A percentile compares a stretch with the other conserved stretches of the same genome.
Evolutionary conservation across 1,140 invertebrate species (phyloP).

Genomic region (Bombus difficillimus): DNA sequence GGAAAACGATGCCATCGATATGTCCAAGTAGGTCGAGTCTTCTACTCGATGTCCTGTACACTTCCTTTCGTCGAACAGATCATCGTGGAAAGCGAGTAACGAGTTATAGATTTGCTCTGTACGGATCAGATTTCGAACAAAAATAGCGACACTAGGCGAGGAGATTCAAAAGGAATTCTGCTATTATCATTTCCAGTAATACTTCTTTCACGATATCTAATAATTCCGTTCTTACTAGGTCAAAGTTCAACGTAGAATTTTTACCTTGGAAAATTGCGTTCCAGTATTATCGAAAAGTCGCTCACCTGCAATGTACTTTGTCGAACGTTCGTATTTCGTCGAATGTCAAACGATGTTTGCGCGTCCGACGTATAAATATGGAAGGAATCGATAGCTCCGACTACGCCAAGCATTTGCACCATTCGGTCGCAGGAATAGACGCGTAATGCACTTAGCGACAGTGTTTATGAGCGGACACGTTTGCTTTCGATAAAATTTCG

Average conservation of each 20-base stretch:
- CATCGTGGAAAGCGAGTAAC: neutral
- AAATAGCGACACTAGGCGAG: neutral
- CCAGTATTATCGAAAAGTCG: neutral
- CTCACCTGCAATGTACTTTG: neutral
- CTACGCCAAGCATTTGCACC: neutral
- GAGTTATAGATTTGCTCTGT: neutral
- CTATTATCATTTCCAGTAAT: neutral
- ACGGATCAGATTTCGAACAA: neutral
- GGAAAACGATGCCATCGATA: conserved; percentile 20
- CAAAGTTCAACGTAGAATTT: neutral
- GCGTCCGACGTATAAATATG: neutral
- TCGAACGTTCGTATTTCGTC: neutral
- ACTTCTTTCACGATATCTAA: neutral
- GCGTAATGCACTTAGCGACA: neutral
- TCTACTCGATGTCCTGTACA: neutral
- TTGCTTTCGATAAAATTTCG: neutral
- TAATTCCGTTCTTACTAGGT: neutral
- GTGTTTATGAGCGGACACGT: neutral
- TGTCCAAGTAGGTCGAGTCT: conserved; percentile 34
- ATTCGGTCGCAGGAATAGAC: neutral
- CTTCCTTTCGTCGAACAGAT: neutral
- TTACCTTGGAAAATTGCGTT: neutral
- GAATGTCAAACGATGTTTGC: neutral
- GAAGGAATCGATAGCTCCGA: neutral
- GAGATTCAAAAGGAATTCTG: neutral